Conservation (phyloP, 2,888 invertebrate genomes). For the Frankliniella intonsa region DNA sequence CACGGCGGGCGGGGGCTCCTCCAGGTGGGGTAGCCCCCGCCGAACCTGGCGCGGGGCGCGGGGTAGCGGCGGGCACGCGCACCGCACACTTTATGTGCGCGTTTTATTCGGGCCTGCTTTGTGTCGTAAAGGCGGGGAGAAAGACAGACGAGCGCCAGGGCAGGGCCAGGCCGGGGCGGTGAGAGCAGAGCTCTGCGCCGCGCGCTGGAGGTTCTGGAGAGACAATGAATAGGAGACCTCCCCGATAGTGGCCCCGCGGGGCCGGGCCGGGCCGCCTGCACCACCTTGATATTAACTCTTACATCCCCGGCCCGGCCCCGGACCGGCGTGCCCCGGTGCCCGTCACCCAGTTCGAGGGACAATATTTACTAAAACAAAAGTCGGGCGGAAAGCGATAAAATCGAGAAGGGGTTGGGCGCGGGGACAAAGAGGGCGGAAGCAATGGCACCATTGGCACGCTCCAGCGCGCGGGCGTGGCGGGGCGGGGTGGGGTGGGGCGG, state of each 20-base stretch:
- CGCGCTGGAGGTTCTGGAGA: background rate
- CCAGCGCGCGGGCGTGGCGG: background rate
- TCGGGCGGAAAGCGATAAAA: slow-evolving; percentile 22
- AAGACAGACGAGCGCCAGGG: background rate
- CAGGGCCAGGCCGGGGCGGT: background rate
- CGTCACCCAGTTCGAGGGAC: slow-evolving; percentile 8
- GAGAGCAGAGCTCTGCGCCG: background rate
- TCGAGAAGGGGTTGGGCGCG: background rate
- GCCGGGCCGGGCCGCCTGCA: background rate
- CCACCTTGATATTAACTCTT: background rate
- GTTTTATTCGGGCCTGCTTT: slow-evolving; percentile 1
- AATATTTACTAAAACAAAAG: slow-evolving; percentile 25
- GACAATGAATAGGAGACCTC: background rate
- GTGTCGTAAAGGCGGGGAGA: slow-evolving; percentile 2
- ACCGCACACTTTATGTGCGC: background rate
- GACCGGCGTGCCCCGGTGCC: background rate
- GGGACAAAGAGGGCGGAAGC: slow-evolving; percentile 25
- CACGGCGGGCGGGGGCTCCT: too few relatives aligned
- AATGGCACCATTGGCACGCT: slow-evolving; percentile 21
- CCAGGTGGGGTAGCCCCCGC: too few relatives aligned
- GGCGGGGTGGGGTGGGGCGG: background rate
- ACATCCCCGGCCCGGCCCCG: background rate
- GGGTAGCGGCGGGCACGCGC: background rate
- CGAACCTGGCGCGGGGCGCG: background rate
- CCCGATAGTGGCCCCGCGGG: background rate